These are phyloP conservation scores for Timema cristinae DNA, from an alignment of 2,888 invertebrate species.

Conservation along the genomic window DNA sequence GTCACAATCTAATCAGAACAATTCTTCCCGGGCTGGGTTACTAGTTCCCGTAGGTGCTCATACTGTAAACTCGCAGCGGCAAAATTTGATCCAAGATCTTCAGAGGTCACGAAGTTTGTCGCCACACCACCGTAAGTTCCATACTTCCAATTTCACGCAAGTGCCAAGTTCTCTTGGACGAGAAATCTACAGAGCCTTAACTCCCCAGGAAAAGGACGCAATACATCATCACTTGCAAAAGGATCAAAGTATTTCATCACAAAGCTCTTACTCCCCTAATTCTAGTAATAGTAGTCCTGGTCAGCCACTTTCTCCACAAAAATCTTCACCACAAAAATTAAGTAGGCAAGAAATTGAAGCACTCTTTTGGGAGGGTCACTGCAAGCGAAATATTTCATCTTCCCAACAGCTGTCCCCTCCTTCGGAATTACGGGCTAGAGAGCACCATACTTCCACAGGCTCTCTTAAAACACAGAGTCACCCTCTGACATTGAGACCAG, in stretches of 20 bases:
- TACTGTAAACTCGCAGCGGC: not conserved
- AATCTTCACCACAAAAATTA: constrained; percentile 20
- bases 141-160: not conserved
- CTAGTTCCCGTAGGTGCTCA: not conserved
- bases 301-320: constrained; percentile 4
- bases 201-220: constrained; percentile 4
- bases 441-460: constrained; percentile 19
- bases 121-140: not conserved
- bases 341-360: constrained; percentile 28
- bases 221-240: not conserved
- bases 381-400: constrained; percentile 12
- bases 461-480: constrained; percentile 11
- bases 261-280: constrained; percentile 8
- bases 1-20: no score
- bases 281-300: constrained; percentile 3
- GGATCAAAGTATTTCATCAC: constrained; percentile 11
- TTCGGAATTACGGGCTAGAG: constrained; percentile 8
- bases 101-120: constrained; percentile 13
- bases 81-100: not conserved
- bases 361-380: constrained; percentile 27
- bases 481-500: not conserved
- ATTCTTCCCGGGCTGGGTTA: not conserved
- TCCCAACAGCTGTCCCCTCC: constrained; percentile 19
- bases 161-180: not conserved
- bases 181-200: not conserved